Conservation (phyloP, 2,888 invertebrate genomes). For the Omphaloscelis lunosa region DNA sequence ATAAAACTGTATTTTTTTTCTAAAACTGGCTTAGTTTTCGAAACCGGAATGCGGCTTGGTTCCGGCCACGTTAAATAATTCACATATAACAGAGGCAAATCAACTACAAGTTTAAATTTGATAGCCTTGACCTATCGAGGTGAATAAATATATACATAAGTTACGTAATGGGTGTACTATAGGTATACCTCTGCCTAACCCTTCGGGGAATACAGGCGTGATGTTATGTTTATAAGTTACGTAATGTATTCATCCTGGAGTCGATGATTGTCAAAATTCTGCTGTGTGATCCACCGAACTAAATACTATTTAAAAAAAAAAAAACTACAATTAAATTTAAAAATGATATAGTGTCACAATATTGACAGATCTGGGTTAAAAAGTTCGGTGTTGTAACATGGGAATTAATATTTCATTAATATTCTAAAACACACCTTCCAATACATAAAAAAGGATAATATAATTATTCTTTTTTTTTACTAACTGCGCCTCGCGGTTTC, state of each 20-base stretch:
- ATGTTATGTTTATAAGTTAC: too few species aligned
- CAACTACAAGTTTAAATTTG: background rate
- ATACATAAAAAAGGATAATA: too few species aligned
- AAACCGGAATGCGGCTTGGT: background rate
- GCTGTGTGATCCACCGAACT: background rate
- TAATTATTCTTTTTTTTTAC: too few species aligned
- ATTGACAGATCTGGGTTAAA: background rate
- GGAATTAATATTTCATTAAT: too few species aligned
- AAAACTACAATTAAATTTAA: background rate
- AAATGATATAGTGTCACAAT: background rate
- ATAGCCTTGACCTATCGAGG: slow-evolving; percentile 3
- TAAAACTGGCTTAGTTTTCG: slow-evolving; percentile 1
- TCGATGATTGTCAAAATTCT: background rate
- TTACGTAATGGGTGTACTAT: too few species aligned
- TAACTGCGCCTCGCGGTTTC: too few species aligned
- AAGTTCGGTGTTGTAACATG: background rate
- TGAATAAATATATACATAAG: background rate
- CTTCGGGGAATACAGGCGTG: too few species aligned
- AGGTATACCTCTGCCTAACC: too few species aligned
- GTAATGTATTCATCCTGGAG: background rate
- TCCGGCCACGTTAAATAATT: background rate
- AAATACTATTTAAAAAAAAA: background rate
- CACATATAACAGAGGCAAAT: background rate
- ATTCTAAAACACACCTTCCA: too few species aligned
- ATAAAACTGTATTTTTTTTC: background rate